Percentiles rank a stretch among this genome's conserved stretches.
Evolutionary conservation across 2,888 invertebrate species (phyloP).

Genomic region (Mythimna pallens): DNA sequence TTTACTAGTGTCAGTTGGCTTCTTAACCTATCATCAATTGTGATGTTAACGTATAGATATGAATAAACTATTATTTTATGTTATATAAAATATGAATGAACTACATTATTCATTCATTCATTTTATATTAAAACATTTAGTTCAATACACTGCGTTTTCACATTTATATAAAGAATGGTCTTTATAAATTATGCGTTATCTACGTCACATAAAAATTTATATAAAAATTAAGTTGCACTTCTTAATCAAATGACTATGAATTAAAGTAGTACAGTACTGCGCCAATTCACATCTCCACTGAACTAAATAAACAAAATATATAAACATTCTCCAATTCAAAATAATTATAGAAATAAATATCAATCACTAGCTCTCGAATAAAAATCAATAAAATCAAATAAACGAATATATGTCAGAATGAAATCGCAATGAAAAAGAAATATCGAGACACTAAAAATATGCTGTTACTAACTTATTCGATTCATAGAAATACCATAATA

Average conservation of each 20-base stretch:
- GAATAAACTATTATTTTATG: conserved; percentile 2
- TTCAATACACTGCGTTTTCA: conserved; percentile 27
- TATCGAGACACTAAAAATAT: conserved; percentile 41
- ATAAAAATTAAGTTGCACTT: conserved; percentile 38
- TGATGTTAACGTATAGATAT: conserved; percentile 25
- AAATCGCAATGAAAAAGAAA: conserved; percentile 19
- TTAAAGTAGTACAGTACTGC: conserved; percentile 51
- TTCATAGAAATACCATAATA: conserved; percentile 18
- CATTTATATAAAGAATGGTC: conserved; percentile 7
- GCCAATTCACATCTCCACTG: conserved; percentile 45
- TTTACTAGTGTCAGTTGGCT: conserved; percentile 42
- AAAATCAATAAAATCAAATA: conserved; percentile 51
- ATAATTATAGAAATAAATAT: conserved; percentile 49
- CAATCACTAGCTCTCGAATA: conserved; percentile 50
- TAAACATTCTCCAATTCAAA: conserved; percentile 54
- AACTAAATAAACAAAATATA: conserved; percentile 53
- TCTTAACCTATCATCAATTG: conserved; percentile 41
- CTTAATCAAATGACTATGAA: conserved; percentile 43
- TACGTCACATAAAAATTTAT: conserved; percentile 50
- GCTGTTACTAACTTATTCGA: conserved; percentile 27
- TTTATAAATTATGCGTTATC: conserved; percentile 13
- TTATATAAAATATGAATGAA: conserved; percentile 19
- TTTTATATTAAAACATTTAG: conserved; percentile 18
- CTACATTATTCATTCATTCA: background rate
- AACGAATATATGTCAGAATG: conserved; percentile 35